A percentile compares a stretch with the other conserved stretches of the same genome.
These are phyloP conservation scores for Myocastor coypus DNA, from an alignment of 2,113 vertebrate species.

Conservation along the genomic window DNA sequence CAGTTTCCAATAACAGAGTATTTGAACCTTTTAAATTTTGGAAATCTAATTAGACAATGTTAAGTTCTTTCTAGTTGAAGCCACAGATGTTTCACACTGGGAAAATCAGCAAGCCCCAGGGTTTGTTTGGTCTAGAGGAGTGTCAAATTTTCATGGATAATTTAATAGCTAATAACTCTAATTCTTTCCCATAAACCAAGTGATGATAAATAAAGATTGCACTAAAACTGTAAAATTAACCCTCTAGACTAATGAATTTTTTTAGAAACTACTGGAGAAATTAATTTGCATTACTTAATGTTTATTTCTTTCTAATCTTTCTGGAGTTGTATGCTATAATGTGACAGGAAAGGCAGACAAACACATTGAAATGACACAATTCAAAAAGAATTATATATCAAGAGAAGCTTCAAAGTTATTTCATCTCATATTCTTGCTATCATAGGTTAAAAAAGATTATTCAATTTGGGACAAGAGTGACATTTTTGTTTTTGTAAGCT, in stretches of 20 bases:
- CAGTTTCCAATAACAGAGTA: constrained; percentile 84
- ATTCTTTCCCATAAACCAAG: constrained; percentile 89
- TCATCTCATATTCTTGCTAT: constrained; percentile 50
- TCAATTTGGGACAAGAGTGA: neutral
- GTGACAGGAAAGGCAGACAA: constrained; percentile 78
- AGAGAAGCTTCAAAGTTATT: constrained; percentile 30
- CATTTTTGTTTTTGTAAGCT: constrained; percentile 6
- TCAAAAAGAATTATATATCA: constrained; percentile 71
- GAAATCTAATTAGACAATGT: constrained; percentile 90
- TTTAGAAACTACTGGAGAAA: constrained; percentile 83
- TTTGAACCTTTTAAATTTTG: constrained; percentile 87
- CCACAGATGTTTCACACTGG: constrained; percentile 90
- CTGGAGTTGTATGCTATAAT: constrained; percentile 74
- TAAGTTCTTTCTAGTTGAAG: constrained; percentile 87
- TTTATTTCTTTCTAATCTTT: constrained; percentile 83
- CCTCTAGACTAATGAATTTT: constrained; percentile 86
- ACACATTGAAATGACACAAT: constrained; percentile 60
- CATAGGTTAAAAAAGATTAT: neutral
- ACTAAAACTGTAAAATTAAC: constrained; percentile 89
- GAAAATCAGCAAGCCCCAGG: constrained; percentile 91
- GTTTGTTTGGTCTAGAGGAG: constrained; percentile 90
- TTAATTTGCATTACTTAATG: constrained; percentile 87
- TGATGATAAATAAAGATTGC: constrained; percentile 90
- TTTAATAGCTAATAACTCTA: constrained; percentile 93
- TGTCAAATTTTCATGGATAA: constrained; percentile 93